phyloP scores from a whole-genome alignment of 2,888 invertebrate species.

The Limnephilus lunatus region DNA sequence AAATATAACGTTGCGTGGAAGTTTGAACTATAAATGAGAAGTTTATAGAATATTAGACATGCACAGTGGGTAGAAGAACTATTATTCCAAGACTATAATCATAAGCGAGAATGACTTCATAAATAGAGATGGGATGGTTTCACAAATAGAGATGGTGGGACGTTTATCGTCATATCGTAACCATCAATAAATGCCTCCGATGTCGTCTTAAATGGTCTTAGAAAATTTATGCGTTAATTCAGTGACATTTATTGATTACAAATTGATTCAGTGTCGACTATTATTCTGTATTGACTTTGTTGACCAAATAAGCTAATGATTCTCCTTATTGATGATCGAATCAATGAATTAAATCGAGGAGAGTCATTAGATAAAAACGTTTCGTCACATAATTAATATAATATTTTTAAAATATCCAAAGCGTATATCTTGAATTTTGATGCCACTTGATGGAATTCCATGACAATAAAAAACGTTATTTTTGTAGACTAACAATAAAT shows the following conservation, averaged over 20 bases:
- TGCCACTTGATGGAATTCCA: no score
- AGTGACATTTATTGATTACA: background rate
- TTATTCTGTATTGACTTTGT: background rate
- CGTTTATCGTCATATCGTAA: background rate
- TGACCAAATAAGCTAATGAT: background rate
- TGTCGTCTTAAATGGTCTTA: background rate
- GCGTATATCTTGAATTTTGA: no score
- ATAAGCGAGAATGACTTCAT: background rate
- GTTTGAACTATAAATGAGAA: background rate
- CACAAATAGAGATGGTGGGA: background rate
- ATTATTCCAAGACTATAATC: background rate
- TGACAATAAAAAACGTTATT: no score
- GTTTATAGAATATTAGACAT: background rate
- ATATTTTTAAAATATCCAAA: no score
- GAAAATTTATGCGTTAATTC: background rate
- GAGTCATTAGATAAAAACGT: background rate
- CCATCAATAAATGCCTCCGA: background rate
- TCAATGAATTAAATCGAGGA: background rate
- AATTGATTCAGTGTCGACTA: background rate
- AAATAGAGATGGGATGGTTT: background rate
- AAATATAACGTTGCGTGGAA: background rate
- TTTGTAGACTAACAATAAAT: no score
- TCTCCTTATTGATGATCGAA: background rate
- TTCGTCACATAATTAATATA: background rate
- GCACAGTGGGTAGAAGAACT: background rate